Base-by-base conservation (phyloP, 2,797 vertebrate genomes). In the Lindbergichthys nudifrons region DNA sequence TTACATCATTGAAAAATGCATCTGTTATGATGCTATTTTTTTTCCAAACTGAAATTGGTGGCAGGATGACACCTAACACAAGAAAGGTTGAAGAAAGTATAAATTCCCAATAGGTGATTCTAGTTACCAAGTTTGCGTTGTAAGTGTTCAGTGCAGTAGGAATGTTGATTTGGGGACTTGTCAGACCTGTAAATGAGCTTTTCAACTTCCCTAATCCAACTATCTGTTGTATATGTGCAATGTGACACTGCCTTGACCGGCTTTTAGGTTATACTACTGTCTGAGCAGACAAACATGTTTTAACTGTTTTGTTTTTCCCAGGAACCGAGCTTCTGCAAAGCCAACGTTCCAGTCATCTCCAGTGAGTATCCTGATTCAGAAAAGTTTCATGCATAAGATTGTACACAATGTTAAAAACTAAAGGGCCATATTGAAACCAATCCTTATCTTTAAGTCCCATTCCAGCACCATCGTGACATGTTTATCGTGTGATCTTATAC, bases 261-360 rank as follows among this genome's bases (percentile, higher is more conserved):
- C 46, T 74, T 58, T 68, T 1, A 79, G 72, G 74, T 80, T 80
- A 1, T 56, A n/a, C 65, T 68, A 2, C 3, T 47, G 15, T 69
- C 2, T 36, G 53, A 71, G 12, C 36, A 45, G 52, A 30, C 1
- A 23, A 75, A 68, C 43, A 1, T 43, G 41, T 70, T 71, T 47
- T 39, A 23, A 73, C 16, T 36, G 12, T 71, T 19, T 2, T 67
- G 10, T 74, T 51, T 58, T 54, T 50, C 62, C 30, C 84, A 94
- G 94, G 87, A 94, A 92, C 81, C 81, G 93, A 69, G 69, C 80
- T 13, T 92, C 91, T 65, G 86, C 90, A 50, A 94, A 94, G 80
- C 89, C 92, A 47, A 72, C 91, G 70, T 92, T 93, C 82, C 94
- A 94, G 88, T 92, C 93, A 56, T 85, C 92, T 81, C 88, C 92